Percentiles rank a stretch among this genome's conserved stretches.
Evolutionary conservation across 1,140 invertebrate genomes (phyloP).

Genomic region (Anadara kagoshimensis): DNA sequence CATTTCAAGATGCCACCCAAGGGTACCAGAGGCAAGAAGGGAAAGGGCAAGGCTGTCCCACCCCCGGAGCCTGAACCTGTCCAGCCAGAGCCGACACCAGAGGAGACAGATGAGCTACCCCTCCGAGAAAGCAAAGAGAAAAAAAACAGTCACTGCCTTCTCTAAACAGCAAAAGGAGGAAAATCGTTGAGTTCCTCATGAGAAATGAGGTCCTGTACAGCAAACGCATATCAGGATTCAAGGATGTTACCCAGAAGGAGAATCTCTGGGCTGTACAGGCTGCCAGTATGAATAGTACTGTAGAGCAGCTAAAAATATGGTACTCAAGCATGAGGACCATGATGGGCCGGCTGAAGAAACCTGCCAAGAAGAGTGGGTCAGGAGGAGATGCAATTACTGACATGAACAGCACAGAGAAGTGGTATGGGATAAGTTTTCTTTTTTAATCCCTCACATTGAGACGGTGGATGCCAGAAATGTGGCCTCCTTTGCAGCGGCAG

Average conservation of each 20-base stretch:
- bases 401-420: slow-evolving; percentile 2
- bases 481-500: slow-evolving; percentile 21
- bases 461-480: slow-evolving; percentile 20
- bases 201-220: not conserved
- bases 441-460: slow-evolving; percentile 7
- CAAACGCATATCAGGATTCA: not conserved
- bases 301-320: slow-evolving; percentile 10
- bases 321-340: slow-evolving; percentile 20
- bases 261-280: slow-evolving; percentile 15
- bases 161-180: no score
- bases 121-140: no score
- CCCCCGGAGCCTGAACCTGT: no score
- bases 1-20: no score
- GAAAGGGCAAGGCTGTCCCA: no score
- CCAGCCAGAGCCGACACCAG: no score
- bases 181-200: slow-evolving; percentile 4
- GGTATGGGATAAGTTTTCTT: slow-evolving; percentile 2
- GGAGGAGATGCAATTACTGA: slow-evolving; percentile 4
- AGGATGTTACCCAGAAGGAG: slow-evolving; percentile 11
- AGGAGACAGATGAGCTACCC: no score
- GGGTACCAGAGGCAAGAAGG: no score
- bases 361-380: slow-evolving; percentile 15
- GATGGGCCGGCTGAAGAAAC: slow-evolving; percentile 21
- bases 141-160: no score
- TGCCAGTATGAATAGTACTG: slow-evolving; percentile 12